phyloP scores from a whole-genome alignment of 2,888 invertebrate species.

The Zygothrica quintamaculata region DNA sequence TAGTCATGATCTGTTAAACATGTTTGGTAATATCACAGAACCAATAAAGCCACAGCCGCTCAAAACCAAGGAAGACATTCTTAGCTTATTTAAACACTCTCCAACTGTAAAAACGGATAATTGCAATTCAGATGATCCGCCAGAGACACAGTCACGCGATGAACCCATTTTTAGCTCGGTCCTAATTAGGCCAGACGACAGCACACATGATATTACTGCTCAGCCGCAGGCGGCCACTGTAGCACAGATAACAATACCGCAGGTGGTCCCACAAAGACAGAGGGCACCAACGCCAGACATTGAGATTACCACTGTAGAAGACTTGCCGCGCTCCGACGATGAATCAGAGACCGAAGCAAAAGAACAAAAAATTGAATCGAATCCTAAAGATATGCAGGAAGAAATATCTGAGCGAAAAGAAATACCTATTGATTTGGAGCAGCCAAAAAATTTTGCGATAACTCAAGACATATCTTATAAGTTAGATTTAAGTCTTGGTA shows the following conservation, averaged over 20 bases:
- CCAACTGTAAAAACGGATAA: slow-evolving; percentile 68
- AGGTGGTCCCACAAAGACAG: slow-evolving; percentile 64
- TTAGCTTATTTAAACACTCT: slow-evolving; percentile 86
- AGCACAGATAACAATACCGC: slow-evolving; percentile 75
- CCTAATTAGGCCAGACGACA: slow-evolving; percentile 83
- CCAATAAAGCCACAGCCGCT: slow-evolving; percentile 85
- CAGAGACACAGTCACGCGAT: slow-evolving; percentile 55
- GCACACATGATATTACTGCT: slow-evolving; percentile 81
- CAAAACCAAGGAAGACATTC: slow-evolving; percentile 87
- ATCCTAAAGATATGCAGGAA: too few relatives aligned
- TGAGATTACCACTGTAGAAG: slow-evolving; percentile 84
- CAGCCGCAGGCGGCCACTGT: slow-evolving; percentile 83
- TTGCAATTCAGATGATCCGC: slow-evolving; percentile 86
- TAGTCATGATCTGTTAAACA: slow-evolving; percentile 86
- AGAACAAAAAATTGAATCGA: slow-evolving; percentile 30
- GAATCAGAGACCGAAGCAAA: too few relatives aligned
- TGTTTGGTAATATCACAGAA: slow-evolving; percentile 83
- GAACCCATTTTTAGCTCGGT: slow-evolving; percentile 82
- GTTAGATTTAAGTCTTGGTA: not conserved
- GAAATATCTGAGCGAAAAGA: too few relatives aligned
- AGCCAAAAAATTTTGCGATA: slow-evolving; percentile 77
- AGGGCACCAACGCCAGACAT: slow-evolving; percentile 84
- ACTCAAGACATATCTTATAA: slow-evolving; percentile 58
- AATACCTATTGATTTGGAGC: too few relatives aligned
- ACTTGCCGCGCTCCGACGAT: slow-evolving; percentile 83